These are phyloP conservation scores for Tauraco hartlaubi DNA, from an alignment of 2,797 vertebrate genomes.

Conservation along the genomic window DNA sequence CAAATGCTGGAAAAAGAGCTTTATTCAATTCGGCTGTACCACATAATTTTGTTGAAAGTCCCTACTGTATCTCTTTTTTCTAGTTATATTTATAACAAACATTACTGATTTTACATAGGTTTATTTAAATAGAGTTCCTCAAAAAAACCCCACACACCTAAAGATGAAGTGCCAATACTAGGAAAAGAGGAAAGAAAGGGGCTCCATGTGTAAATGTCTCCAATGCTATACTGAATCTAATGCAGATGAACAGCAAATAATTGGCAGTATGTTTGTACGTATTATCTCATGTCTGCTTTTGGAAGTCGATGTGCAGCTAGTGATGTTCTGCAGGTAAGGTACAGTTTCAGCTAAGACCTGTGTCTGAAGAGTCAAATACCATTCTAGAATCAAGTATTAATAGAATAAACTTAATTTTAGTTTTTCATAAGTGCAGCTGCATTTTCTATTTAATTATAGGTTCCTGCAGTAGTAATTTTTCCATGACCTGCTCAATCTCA, in stretches of 20 bases:
- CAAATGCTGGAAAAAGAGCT: neutral
- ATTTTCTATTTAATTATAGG: conserved; percentile 97
- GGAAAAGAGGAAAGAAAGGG: neutral
- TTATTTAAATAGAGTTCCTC: conserved; percentile 2
- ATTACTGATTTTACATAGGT: neutral
- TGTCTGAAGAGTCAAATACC: conserved; percentile 64
- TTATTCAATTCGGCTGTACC: neutral
- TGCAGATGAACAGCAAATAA: neutral
- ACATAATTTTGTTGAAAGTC: neutral
- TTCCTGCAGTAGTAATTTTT: conserved; percentile 95
- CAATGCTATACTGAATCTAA: neutral
- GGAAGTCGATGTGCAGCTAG: neutral
- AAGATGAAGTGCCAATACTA: neutral
- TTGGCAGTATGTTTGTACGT: neutral
- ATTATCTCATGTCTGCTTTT: neutral
- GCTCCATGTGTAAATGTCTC: neutral
- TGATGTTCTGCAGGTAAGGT: neutral
- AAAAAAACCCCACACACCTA: neutral
- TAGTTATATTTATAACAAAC: neutral
- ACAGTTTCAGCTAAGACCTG: conserved; percentile 36
- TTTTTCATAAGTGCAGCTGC: conserved; percentile 89
- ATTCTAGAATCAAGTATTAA: conserved; percentile 86
- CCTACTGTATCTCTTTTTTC: neutral
- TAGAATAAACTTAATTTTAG: conserved; percentile 90
- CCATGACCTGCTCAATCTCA: conserved; percentile 94